phyloP scores from a whole-genome alignment of 2,888 invertebrate species.

The Pemphredon lugubris region DNA sequence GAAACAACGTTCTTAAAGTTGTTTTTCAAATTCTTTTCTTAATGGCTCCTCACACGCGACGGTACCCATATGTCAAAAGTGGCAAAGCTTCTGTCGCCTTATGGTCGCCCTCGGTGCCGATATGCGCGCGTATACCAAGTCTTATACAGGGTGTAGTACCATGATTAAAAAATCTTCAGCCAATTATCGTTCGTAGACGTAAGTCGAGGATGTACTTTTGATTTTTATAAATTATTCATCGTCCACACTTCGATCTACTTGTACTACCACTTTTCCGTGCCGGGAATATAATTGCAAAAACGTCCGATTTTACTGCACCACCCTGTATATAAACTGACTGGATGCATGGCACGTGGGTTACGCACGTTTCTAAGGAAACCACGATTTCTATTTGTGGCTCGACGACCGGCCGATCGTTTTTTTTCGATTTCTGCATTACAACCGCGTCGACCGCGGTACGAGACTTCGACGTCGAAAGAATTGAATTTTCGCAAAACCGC shows the following conservation, averaged over 20 bases:
- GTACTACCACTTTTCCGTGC: too few relatives aligned
- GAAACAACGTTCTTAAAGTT: neutral
- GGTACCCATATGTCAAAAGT: slow-evolving; percentile 43
- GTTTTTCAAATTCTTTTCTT: slow-evolving; percentile 7
- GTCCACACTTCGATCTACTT: too few relatives aligned
- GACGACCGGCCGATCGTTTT: slow-evolving; percentile 38
- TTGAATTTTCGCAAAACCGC: neutral
- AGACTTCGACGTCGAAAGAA: neutral
- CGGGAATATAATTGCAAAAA: too few relatives aligned
- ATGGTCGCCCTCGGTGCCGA: slow-evolving; percentile 43
- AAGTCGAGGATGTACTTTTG: too few relatives aligned
- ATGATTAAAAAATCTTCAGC: too few relatives aligned
- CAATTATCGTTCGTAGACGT: too few relatives aligned
- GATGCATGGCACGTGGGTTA: slow-evolving; percentile 58
- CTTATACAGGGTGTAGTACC: too few relatives aligned
- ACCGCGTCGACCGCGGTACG: neutral
- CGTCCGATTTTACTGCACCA: too few relatives aligned
- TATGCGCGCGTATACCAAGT: slow-evolving; percentile 40
- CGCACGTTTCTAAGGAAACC: slow-evolving; percentile 61
- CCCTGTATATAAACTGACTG: slow-evolving; percentile 30
- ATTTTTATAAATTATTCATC: too few relatives aligned
- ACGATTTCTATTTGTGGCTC: slow-evolving; percentile 63
- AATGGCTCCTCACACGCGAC: slow-evolving; percentile 4
- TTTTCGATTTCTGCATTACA: slow-evolving; percentile 24
- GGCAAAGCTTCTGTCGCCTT: slow-evolving; percentile 50